Evolutionary conservation across 2,888 invertebrate species (phyloP), one percentile per base, ranked within the genome.

Genomic region (Macropis europaea): DNA sequence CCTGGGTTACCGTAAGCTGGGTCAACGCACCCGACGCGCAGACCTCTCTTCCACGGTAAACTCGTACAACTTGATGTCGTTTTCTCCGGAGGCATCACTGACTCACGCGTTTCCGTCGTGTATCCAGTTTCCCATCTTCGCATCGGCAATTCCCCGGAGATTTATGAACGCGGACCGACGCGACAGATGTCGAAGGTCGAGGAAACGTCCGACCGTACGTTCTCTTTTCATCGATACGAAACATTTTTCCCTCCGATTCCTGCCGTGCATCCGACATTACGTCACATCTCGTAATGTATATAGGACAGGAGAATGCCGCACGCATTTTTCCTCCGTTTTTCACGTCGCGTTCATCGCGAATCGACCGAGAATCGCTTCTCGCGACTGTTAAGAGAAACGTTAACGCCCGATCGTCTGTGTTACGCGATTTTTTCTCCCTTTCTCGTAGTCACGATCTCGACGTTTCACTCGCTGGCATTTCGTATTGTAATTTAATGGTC

Each of bases 1-100:
- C 56, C 77, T 83, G 80, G 81, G 84, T 84, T 86, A 87, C 86
- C 87, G 85, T 86, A 86, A 87, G 87, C 84, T 84, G 79, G 87
- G 87, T 88, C 87, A 87, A 87, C 85, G 87, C 85, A 87, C 87
- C 82, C 86, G 77, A 73, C 70, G 61, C 47, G 30, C 4, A 50
- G 64, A 66, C 53, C 52, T 36, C 63, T 59, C 43, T 69, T 66
- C 73, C 70, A 63, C 74, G 61, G 70, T 77, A 60, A 77, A 77
- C 74, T 68, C 74, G 74, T 61, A 60, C 50, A 66, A 66, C 74
- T n/a, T n/a, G 75, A 75, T 76, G 76, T 73, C 79, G 73, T 79
- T 76, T 79, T 79, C 77, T 68, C 66, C 69, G 73, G 45, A 45
- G 38, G 57, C 57, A 50, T 76, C 53, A 69, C 63, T 73, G 76